Evolutionary conservation across 2,113 vertebrate genomes (phyloP).

Genomic region (Dicaeum eximium): DNA sequence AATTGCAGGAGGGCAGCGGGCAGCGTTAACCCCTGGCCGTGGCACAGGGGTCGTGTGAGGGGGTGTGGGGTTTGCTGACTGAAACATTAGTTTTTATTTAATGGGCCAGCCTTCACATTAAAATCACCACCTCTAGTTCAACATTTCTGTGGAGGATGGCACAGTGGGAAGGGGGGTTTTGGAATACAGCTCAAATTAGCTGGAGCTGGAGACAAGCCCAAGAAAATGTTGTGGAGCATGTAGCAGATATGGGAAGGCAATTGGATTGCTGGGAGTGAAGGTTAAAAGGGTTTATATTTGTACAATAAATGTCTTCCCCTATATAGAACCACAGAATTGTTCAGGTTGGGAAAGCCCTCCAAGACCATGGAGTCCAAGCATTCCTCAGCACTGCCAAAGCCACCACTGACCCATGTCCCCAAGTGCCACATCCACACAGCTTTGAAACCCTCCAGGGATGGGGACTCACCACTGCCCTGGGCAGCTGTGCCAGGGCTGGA

Average conservation of each 20-base stretch:
- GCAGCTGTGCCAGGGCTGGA: not conserved
- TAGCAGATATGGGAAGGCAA: not conserved
- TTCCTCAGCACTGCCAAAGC: not conserved
- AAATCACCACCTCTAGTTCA: not conserved
- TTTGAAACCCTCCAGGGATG: not conserved
- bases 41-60: not conserved
- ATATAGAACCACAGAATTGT: not conserved
- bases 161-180: not conserved
- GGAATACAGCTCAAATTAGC: not conserved
- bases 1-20: not conserved
- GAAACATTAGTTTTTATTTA: not conserved
- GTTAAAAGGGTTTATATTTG: not conserved
- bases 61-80: not conserved
- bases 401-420: not conserved
- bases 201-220: not conserved
- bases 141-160: not conserved
- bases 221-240: not conserved
- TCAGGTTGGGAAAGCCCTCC: not conserved
- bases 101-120: not conserved
- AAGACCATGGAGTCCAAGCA: not conserved
- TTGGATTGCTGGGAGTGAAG: not conserved
- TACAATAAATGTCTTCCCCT: not conserved
- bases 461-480: not conserved
- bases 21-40: fast-evolving
- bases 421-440: not conserved